Percentiles rank a stretch among this genome's conserved stretches.
These are phyloP conservation scores for Phaethornis superciliosus DNA, from an alignment of 2,113 vertebrate species.

Conservation along the genomic window DNA sequence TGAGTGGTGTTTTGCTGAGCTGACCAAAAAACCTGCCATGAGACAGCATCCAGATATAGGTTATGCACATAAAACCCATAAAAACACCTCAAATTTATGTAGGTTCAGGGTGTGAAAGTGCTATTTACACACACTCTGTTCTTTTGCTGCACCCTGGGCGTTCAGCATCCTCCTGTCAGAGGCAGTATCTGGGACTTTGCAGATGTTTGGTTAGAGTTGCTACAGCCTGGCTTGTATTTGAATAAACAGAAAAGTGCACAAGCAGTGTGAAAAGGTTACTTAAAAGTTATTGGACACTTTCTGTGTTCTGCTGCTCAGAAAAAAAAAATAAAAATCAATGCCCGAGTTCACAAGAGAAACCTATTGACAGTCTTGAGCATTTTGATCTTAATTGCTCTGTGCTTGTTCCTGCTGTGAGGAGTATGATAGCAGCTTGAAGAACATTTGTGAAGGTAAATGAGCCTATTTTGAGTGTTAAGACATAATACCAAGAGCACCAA, in stretches of 20 bases:
- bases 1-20: background rate
- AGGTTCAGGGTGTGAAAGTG: background rate
- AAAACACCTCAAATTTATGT: background rate
- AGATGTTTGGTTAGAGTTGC: background rate
- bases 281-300: slow-evolving; percentile 29
- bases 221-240: background rate
- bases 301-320: background rate
- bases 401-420: slow-evolving; percentile 21
- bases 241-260: background rate
- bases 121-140: background rate
- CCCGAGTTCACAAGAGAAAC: background rate
- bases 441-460: slow-evolving; percentile 33
- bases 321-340: slow-evolving; percentile 16
- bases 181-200: background rate
- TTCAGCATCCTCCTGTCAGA: background rate
- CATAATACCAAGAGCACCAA: background rate
- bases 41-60: background rate
- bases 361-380: slow-evolving; percentile 32
- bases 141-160: background rate
- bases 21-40: background rate
- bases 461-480: background rate
- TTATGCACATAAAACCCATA: background rate
- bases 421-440: slow-evolving; percentile 17
- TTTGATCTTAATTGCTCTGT: slow-evolving; percentile 61
- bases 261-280: slow-evolving; percentile 32